Evolutionary conservation across 2,888 invertebrate species (phyloP), one percentile per base, ranked within the genome.

Genomic region (Graphium colonna): DNA sequence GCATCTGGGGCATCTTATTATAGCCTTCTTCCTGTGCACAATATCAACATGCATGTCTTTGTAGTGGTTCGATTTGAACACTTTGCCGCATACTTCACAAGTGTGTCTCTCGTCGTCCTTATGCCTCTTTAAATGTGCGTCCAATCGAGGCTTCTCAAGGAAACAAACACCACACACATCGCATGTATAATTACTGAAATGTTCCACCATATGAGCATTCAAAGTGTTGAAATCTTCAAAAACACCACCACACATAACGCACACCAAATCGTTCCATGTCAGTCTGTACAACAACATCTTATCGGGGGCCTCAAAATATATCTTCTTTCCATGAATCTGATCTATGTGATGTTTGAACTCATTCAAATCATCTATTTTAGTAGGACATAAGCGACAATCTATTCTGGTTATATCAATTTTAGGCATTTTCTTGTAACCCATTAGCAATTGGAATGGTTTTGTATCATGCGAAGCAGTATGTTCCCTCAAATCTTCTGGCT

Each of bases 21-120:
- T 86, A 0, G 87, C 85, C 26, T 84, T 85, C 56, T 86, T 86
- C 51, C 82, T 86, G 55, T 89, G 89, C 0, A 87, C 85, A 21
- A 86, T 84, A 51, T 87, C 87, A 0, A 87, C 84, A 39, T 89
- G 89, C 83, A 86, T 83, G 26, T 87, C 86, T 21, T 85, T 87
- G 2, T 87, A 87, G 42, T 86, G 85, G 31, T 86, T 86, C 0
- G 84, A 84, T 57, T 83, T 83, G 64, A 90, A 90, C 0, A 79
- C 81, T 59, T 89, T 89, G 0, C 88, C 89, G 57, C 91, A 91
- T 0, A 88, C 73, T 18, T 89, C 86, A 51, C 92, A 93, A 0
- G 85, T 86, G 57, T 90, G 84, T 0, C 79, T 74, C 21, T 91
- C 91, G 51, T 90, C 91, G 43, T 91, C 90, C 1, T 83, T 83